Conservation (phyloP, 1,140 invertebrate species). For the Chymomyza costata region DNA sequence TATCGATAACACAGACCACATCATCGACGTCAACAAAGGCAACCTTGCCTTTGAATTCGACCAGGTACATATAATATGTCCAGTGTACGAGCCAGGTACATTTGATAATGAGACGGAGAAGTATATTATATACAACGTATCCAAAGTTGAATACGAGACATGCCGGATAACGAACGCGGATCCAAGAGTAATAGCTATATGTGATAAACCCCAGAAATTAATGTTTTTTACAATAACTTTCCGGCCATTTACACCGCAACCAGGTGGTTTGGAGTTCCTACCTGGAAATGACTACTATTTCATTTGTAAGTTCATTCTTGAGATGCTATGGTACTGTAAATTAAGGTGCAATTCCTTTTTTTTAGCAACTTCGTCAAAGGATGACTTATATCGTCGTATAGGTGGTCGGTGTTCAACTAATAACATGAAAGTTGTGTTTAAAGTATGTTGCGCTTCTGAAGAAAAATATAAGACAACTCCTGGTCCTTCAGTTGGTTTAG, state of each 20-base stretch:
- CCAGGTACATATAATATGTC: conserved; percentile 97
- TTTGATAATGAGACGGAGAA: conserved; percentile 93
- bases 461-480: conserved; percentile 75
- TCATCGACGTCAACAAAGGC: conserved; percentile 96
- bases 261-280: conserved; percentile 94
- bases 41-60: conserved; percentile 95
- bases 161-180: conserved; percentile 96
- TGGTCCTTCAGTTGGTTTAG: conserved; percentile 74
- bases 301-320: conserved; percentile 83
- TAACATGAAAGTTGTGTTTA: conserved; percentile 97
- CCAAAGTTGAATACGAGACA: conserved; percentile 96
- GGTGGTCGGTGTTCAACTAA: conserved; percentile 92
- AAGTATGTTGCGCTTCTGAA: conserved; percentile 89
- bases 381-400: conserved; percentile 92
- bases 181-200: conserved; percentile 94
- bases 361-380: conserved; percentile 89
- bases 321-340: neutral
- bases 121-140: conserved; percentile 97
- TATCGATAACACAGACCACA: conserved; percentile 98
- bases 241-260: conserved; percentile 95
- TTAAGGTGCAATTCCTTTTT: conserved; percentile 7
- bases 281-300: conserved; percentile 97
- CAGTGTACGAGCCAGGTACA: conserved; percentile 90
- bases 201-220: conserved; percentile 94
- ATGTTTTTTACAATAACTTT: conserved; percentile 98